These are phyloP conservation scores for Sitobion miscanthi DNA, from an alignment of 1,140 invertebrate species.

Conservation along the genomic window DNA sequence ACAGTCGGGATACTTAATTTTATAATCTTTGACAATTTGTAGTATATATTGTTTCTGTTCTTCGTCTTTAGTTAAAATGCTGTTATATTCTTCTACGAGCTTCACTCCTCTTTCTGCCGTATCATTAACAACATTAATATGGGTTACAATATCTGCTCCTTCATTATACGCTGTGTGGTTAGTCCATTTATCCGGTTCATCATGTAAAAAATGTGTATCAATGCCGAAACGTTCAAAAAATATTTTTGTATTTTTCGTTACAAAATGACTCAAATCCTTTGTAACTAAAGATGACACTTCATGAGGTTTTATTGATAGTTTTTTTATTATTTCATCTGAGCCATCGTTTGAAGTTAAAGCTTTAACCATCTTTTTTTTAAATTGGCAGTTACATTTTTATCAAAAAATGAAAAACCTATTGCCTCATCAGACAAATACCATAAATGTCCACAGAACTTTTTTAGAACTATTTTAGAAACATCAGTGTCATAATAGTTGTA, in stretches of 20 bases:
- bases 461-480: too few relatives aligned
- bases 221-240: background rate
- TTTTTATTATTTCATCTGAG: too few relatives aligned
- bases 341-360: too few relatives aligned
- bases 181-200: background rate
- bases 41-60: background rate
- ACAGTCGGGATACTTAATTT: too few relatives aligned
- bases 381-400: too few relatives aligned
- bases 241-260: slow-evolving; percentile 8
- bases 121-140: too few relatives aligned
- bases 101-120: background rate
- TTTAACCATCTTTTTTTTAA: too few relatives aligned
- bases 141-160: background rate
- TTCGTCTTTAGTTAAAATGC: background rate
- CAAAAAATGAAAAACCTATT: too few relatives aligned
- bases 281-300: background rate
- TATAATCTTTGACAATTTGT: too few relatives aligned
- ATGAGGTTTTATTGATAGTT: background rate
- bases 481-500: background rate
- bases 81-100: background rate
- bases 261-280: background rate
- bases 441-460: too few relatives aligned
- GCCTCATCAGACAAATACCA: too few relatives aligned
- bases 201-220: background rate
- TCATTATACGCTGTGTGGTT: background rate